Evolutionary conservation across 2,797 vertebrate species (phyloP).

Genomic region (Australoheros facetus): DNA sequence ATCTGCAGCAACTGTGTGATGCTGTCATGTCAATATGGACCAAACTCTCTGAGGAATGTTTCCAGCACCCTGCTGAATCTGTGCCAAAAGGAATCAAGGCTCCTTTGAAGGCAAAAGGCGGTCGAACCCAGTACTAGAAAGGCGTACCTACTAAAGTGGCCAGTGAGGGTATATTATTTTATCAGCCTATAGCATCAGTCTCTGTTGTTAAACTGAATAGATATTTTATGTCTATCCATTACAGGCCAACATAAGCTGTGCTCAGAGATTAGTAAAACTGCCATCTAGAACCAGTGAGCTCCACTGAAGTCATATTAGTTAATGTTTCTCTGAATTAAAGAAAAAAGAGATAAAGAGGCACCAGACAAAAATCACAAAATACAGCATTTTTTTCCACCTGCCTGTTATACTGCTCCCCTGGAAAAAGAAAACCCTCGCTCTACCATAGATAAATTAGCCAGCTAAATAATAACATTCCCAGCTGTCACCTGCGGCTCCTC

Average conservation of each 20-base stretch:
- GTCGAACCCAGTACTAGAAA: neutral
- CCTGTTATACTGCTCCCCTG: neutral
- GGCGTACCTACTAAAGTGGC: neutral
- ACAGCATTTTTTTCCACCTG: neutral
- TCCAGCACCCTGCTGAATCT: neutral
- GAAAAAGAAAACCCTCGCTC: slow-evolving; percentile 4
- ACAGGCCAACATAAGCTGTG: neutral
- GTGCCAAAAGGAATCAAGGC: neutral
- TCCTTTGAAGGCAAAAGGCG: neutral
- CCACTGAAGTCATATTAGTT: neutral
- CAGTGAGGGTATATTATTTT: neutral
- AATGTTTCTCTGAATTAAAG: neutral
- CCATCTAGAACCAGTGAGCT: neutral
- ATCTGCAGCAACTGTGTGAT: neutral
- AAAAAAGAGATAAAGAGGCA: neutral
- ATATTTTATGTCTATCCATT: neutral
- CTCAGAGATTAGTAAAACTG: neutral
- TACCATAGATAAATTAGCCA: slow-evolving; percentile 27
- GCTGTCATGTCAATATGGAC: neutral
- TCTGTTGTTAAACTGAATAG: neutral
- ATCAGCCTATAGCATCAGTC: neutral
- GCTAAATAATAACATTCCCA: slow-evolving; percentile 41
- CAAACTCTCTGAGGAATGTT: neutral
- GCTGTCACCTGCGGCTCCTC: slow-evolving; percentile 23
- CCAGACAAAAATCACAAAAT: neutral